Percentiles rank a stretch among this genome's conserved stretches.
Evolutionary conservation across 2,888 invertebrate genomes (phyloP).

Genomic region (Zaprionus obscuricornis): DNA sequence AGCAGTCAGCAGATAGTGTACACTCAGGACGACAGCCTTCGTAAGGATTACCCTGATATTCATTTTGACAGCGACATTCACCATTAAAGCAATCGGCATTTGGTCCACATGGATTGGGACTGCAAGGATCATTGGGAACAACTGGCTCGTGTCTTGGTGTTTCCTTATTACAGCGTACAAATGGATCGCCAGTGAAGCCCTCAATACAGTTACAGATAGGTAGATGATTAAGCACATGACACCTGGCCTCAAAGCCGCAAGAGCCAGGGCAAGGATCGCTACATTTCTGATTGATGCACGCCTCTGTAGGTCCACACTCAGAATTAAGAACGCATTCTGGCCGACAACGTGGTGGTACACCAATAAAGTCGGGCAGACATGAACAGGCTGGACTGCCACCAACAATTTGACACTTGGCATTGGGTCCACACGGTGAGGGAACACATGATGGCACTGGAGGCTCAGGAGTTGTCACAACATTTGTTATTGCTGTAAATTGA

Average conservation of each 20-base stretch:
- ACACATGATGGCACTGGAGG: constrained; percentile 89
- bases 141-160: constrained; percentile 81
- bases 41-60: constrained; percentile 91
- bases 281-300: constrained; percentile 91
- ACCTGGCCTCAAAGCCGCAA: constrained; percentile 90
- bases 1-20: constrained; percentile 91
- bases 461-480: constrained; percentile 65
- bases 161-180: constrained; percentile 86
- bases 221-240: constrained; percentile 88
- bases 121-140: constrained; percentile 88
- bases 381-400: constrained; percentile 91
- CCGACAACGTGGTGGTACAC: constrained; percentile 91
- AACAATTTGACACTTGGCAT: constrained; percentile 90
- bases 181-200: constrained; percentile 86
- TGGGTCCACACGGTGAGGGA: constrained; percentile 93
- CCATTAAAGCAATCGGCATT: constrained; percentile 92
- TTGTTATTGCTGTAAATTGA: constrained; percentile 48
- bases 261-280: constrained; percentile 93
- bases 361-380: constrained; percentile 90
- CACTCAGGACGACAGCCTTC: constrained; percentile 91
- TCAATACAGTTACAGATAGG: constrained; percentile 90
- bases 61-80: constrained; percentile 92
- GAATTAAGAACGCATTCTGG: constrained; percentile 92
- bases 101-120: constrained; percentile 93
- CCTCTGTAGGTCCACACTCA: constrained; percentile 90